Evolutionary conservation across 2,113 vertebrate genomes (phyloP).

Genomic region (Sebastes fasciatus): DNA sequence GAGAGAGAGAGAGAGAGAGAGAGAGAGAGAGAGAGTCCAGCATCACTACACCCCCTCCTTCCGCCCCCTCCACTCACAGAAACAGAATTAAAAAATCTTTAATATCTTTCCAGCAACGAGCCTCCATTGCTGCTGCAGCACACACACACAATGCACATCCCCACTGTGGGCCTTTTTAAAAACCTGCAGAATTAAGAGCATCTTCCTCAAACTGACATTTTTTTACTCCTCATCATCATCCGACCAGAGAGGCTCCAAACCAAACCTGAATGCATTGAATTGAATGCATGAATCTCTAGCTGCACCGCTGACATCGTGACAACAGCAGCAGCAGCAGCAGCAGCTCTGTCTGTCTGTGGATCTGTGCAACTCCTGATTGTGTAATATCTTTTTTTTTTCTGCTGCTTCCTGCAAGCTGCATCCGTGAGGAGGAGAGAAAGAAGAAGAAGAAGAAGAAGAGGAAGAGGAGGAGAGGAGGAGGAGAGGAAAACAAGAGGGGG

Average conservation of each 20-base stretch:
- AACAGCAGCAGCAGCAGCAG: conserved; percentile 38
- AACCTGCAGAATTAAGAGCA: conserved; percentile 33
- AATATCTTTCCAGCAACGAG: conserved; percentile 74
- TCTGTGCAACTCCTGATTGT: conserved; percentile 70
- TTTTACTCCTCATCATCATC: conserved; percentile 35
- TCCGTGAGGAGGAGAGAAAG: conserved; percentile 58
- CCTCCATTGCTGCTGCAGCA: conserved; percentile 64
- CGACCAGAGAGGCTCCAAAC: not conserved
- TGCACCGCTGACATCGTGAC: conserved; percentile 71
- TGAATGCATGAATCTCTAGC: conserved; percentile 10
- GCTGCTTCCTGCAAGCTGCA: conserved; percentile 62
- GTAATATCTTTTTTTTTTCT: conserved; percentile 56
- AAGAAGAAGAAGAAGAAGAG: conserved; percentile 29
- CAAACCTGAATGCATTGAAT: conserved; percentile 19
- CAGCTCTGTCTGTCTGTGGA: conserved; percentile 61
- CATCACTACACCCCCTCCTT: conserved; percentile 50
- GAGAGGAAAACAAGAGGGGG: conserved; percentile 39
- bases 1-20: not conserved
- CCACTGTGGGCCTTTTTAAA: conserved; percentile 41
- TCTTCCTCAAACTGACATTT: conserved; percentile 25
- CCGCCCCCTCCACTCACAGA: conserved; percentile 65
- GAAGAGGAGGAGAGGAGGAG: conserved; percentile 59
- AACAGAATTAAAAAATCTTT: conserved; percentile 77
- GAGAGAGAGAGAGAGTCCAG: conserved; percentile 35
- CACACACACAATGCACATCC: conserved; percentile 5